Evolutionary conservation across 2,888 invertebrate species (phyloP).

Genomic region (Amiota minor): DNA sequence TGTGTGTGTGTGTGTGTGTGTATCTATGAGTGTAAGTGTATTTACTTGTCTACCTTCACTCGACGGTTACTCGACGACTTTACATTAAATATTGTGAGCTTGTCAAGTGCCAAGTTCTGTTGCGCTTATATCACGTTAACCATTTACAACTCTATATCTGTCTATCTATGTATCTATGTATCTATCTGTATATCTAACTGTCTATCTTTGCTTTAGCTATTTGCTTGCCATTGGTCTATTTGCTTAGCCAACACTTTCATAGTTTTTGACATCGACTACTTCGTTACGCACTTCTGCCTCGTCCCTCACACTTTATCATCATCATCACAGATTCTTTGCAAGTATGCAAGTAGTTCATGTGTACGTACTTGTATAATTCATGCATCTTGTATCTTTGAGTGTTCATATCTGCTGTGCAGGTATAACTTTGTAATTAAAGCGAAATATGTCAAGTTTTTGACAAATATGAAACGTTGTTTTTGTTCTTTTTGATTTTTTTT

Average conservation of each 20-base stretch:
- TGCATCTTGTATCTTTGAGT: neutral
- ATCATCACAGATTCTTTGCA: conserved; percentile 2
- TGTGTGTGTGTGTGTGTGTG: neutral
- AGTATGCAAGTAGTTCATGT: neutral
- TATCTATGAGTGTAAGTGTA: neutral
- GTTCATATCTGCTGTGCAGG: neutral
- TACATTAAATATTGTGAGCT: conserved; percentile 7
- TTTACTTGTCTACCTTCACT: neutral
- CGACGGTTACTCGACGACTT: neutral
- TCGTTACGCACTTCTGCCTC: conserved; percentile 23
- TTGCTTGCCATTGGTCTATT: conserved; percentile 27
- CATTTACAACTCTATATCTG: neutral
- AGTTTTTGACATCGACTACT: conserved; percentile 12
- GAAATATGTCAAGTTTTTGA: conserved; percentile 29
- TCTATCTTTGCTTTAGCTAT: conserved; percentile 12
- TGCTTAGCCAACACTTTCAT: conserved; percentile 17
- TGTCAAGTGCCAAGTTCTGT: conserved; percentile 12
- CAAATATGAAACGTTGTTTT: conserved; percentile 13
- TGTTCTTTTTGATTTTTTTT: neutral
- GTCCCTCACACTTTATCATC: neutral
- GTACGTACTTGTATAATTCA: neutral
- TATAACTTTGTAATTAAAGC: conserved; percentile 19
- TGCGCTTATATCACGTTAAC: neutral
- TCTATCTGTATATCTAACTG: neutral
- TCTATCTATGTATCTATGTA: neutral